Percentiles rank a stretch among this genome's conserved stretches.
Conservation (phyloP, 2,113 vertebrate species). For the Salvelinus fontinalis region DNA sequence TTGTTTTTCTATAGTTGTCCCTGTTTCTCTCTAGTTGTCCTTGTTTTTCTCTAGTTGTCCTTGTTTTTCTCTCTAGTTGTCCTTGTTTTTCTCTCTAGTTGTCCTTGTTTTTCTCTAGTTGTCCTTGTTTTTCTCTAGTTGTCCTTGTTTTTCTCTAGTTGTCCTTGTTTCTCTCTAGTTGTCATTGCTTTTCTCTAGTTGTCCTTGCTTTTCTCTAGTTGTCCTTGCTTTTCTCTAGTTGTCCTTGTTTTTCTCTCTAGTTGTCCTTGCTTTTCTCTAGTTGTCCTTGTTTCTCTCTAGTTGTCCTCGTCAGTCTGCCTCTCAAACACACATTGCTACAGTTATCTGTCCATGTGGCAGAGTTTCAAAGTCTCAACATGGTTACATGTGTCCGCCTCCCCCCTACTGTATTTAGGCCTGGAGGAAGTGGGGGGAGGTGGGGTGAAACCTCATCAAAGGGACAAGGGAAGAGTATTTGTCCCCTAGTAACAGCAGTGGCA, state of each 20-base stretch:
- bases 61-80: neutral
- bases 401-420: neutral
- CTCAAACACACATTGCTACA: neutral
- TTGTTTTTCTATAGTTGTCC: neutral
- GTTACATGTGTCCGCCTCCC: neutral
- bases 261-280: too few relatives aligned
- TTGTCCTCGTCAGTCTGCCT: neutral
- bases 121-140: too few relatives aligned
- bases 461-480: constrained; percentile 16
- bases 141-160: too few relatives aligned
- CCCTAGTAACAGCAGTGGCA: constrained; percentile 2
- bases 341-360: neutral
- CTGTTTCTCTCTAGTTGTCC: neutral
- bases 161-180: too few relatives aligned
- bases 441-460: constrained; percentile 12
- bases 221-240: too few relatives aligned
- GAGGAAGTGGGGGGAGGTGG: neutral
- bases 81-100: neutral
- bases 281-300: neutral
- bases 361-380: neutral
- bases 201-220: too few relatives aligned
- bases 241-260: too few relatives aligned
- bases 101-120: neutral
- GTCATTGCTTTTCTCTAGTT: too few relatives aligned
- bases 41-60: neutral